These are phyloP conservation scores for Dione vanillae DNA, from an alignment of 2,888 invertebrate species.

Conservation along the genomic window DNA sequence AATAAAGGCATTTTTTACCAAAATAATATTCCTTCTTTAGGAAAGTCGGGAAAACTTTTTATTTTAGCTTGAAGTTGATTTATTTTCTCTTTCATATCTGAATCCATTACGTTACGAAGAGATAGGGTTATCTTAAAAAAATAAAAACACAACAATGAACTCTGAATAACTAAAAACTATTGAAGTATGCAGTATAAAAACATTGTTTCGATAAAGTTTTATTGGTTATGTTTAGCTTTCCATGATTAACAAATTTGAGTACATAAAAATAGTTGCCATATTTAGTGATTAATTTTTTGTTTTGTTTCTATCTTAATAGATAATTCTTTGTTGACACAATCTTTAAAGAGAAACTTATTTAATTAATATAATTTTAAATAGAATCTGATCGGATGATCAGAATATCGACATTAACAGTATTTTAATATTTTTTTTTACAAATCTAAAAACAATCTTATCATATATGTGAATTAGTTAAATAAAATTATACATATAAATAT, in stretches of 20 bases:
- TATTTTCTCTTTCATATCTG: slow-evolving; percentile 78
- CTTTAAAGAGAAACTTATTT: no score
- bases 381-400: no score
- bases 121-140: background rate
- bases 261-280: slow-evolving; percentile 7
- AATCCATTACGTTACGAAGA: slow-evolving; percentile 57
- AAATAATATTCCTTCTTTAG: slow-evolving; percentile 92
- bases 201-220: background rate
- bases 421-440: no score
- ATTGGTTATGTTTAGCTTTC: slow-evolving; percentile 19
- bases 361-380: no score
- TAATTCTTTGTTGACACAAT: no score
- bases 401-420: no score
- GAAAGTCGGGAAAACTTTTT: slow-evolving; percentile 91
- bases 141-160: slow-evolving; percentile 1
- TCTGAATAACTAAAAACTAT: background rate
- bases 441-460: background rate
- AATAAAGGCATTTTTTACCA: slow-evolving; percentile 82
- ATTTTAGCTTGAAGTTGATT: slow-evolving; percentile 86
- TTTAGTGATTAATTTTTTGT: background rate
- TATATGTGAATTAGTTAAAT: background rate
- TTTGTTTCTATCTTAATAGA: background rate
- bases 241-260: background rate
- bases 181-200: background rate
- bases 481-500: no score